These are phyloP conservation scores for Nemotelus pantherinus DNA, from an alignment of 2,888 invertebrate species.

Conservation along the genomic window DNA sequence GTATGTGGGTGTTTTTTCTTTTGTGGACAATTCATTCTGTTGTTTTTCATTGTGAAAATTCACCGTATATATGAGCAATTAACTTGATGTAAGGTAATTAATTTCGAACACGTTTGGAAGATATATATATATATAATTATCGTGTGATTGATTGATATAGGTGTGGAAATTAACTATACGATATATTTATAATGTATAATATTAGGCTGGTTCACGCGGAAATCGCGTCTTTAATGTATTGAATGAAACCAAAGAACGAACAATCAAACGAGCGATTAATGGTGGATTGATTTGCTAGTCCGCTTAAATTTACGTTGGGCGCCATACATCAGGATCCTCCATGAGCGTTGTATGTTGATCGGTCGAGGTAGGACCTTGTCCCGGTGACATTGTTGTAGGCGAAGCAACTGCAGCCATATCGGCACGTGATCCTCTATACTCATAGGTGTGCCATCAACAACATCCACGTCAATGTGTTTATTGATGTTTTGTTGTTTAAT, in stretches of 20 bases:
- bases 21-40: not conserved
- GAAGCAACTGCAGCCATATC: slow-evolving; percentile 86
- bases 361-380: slow-evolving; percentile 68
- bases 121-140: slow-evolving; percentile 7
- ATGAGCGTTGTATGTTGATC: slow-evolving; percentile 81
- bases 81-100: slow-evolving; percentile 31
- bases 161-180: slow-evolving; percentile 32
- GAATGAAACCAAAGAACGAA: slow-evolving; percentile 12
- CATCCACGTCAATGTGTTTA: slow-evolving; percentile 23
- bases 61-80: slow-evolving; percentile 31
- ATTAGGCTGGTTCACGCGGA: slow-evolving; percentile 15
- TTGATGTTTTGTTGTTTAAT: slow-evolving; percentile 18
- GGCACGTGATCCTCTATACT: slow-evolving; percentile 79
- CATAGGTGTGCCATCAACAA: not conserved
- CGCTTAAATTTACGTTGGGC: slow-evolving; percentile 79
- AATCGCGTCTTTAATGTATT: slow-evolving; percentile 13
- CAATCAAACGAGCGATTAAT: slow-evolving; percentile 13
- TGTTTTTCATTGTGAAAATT: slow-evolving; percentile 19
- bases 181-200: slow-evolving; percentile 14
- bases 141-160: slow-evolving; percentile 3
- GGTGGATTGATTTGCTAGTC: not conserved
- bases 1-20: not conserved
- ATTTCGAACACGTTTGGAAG: slow-evolving; percentile 18
- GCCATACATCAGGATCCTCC: slow-evolving; percentile 94
- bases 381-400: slow-evolving; percentile 71